Percentiles rank a stretch among this genome's conserved stretches.
These are phyloP conservation scores for Lagenorhynchus albirostris DNA, from an alignment of 2,113 vertebrate species.

Conservation along the genomic window DNA sequence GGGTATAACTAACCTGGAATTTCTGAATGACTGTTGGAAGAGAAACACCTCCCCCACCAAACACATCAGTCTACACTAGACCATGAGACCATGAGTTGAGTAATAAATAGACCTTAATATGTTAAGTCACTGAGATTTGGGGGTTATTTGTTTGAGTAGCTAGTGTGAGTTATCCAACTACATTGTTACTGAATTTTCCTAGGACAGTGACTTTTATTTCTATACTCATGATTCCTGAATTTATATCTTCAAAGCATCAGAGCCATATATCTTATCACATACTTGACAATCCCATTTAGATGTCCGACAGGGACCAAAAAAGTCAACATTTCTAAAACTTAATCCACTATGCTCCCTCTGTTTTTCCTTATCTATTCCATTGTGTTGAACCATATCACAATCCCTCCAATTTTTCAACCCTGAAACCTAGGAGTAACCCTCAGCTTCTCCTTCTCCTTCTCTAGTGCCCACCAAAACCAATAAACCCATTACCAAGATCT, in stretches of 20 bases:
- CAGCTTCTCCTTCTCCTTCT: neutral
- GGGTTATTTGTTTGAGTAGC: neutral
- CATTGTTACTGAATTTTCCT: neutral
- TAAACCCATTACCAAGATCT: neutral
- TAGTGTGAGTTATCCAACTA: constrained; percentile 18
- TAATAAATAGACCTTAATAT: neutral
- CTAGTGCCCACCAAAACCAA: neutral
- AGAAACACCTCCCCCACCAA: neutral
- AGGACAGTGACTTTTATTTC: neutral
- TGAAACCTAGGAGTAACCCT: neutral
- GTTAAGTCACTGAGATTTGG: neutral
- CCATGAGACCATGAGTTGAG: neutral
- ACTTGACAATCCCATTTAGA: neutral
- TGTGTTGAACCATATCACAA: neutral
- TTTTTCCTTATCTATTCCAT: neutral
- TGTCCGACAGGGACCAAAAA: neutral
- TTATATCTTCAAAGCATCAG: neutral
- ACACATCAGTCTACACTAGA: neutral
- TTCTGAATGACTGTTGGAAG: neutral
- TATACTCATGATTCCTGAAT: neutral
- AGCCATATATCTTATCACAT: neutral
- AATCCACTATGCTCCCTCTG: neutral
- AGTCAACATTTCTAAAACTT: neutral
- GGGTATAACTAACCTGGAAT: neutral
- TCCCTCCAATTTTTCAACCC: neutral